A percentile compares a stretch with the other conserved stretches of the same genome.
phyloP scores from a whole-genome alignment of 1,140 invertebrate species.

The Pseudomyrmex flavicornis region DNA sequence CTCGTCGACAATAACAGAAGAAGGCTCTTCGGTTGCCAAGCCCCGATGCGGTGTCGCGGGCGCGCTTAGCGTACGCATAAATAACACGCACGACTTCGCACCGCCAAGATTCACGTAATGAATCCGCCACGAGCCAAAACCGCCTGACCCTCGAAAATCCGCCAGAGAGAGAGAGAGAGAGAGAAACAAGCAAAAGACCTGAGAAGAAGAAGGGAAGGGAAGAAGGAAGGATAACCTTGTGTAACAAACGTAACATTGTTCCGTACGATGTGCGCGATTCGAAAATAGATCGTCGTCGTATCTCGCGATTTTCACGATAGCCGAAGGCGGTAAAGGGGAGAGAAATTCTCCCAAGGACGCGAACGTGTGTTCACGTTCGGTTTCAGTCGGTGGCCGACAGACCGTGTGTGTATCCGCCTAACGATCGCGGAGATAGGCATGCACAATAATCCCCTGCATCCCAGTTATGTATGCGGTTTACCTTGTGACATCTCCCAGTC shows the following conservation, averaged over 20 bases:
- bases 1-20: neutral
- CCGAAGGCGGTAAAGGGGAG: slow-evolving; percentile 2
- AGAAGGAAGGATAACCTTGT: slow-evolving; percentile 6
- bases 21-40: slow-evolving; percentile 9
- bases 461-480: slow-evolving; percentile 83
- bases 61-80: slow-evolving; percentile 59
- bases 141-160: slow-evolving; percentile 51
- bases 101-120: slow-evolving; percentile 63
- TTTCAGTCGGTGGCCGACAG: slow-evolving; percentile 38
- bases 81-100: slow-evolving; percentile 57
- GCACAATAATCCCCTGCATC: slow-evolving; percentile 78
- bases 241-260: slow-evolving; percentile 8
- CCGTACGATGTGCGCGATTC: neutral
- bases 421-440: slow-evolving; percentile 63
- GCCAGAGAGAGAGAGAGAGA: neutral
- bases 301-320: neutral
- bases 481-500: slow-evolving; percentile 82
- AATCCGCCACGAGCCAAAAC: slow-evolving; percentile 49
- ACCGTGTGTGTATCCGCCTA: slow-evolving; percentile 17
- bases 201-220: neutral
- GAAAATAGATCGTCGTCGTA: slow-evolving; percentile 43
- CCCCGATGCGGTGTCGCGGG: neutral
- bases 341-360: slow-evolving; percentile 66
- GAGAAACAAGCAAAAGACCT: too few relatives aligned
- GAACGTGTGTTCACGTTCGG: neutral